Evolutionary conservation across 2,113 vertebrate genomes (phyloP), one percentile per base, ranked within the genome.

Genomic region (Microcebus murinus): DNA sequence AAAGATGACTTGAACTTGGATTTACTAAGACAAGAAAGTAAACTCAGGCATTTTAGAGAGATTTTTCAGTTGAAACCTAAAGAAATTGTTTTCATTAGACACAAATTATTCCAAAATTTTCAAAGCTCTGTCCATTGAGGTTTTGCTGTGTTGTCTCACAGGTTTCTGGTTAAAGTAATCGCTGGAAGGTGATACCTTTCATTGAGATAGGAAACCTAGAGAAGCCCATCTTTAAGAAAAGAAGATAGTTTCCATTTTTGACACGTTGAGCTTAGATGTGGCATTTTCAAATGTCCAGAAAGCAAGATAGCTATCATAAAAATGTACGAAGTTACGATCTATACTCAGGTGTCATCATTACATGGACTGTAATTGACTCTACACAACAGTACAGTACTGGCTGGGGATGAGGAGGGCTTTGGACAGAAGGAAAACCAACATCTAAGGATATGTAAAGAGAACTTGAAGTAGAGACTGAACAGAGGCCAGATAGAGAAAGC

Each of bases 11-110:
- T 65, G 67, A 93, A 73, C 4, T 77, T 77, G 52, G 14, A 57
- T 77, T 79, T 91, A 70, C 61, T 71, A 71, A 93, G 42, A 76
- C 4, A 86, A 36, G 50, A 82, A 67, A 71, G 76, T 55, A 55
- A 91, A 59, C 15, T 20, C 17, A 8, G 48, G 36, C 63, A 52
- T 94, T 87, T 87, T 55, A 71, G 63, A 88, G 79, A 84, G 17
- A 36, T 61, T 79, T 57, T 73, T 87, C 42, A 57, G 57, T 42
- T 79, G 63, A 73, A 87, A 96, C 71, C 1, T 10, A 65, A 67
- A 95, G 39, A 55, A 42, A 91, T 87, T 76, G 20, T 87, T 77
- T 83, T n/a, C 8, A 71, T 36, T 71, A 91, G 82, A 88, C 55
- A 65, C 14, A 61, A 82, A 71, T 87, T 76, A 29, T 57, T 87